Evolutionary conservation across 2,888 invertebrate species (phyloP), one percentile per base, ranked within the genome.

Genomic region (Lottia gigantea): DNA sequence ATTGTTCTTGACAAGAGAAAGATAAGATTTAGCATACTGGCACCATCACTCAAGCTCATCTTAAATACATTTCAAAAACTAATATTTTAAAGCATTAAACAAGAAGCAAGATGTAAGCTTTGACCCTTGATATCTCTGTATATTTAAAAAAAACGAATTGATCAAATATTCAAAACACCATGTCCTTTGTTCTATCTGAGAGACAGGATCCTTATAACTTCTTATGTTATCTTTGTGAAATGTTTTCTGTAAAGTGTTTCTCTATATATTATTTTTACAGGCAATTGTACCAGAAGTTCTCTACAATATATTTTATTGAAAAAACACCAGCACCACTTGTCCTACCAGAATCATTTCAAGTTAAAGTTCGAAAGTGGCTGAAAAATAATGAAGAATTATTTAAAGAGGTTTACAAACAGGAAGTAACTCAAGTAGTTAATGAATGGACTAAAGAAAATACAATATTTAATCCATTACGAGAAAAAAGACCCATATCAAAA

Each of bases 391-490:
- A 81, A 47, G 71, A 77, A 25, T 67, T 85, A 12, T 79, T 81
- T 65, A 46, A 79, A 47, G 77, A 82, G 67, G 80, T 80, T 1
- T 78, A 79, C 46, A 67, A 78, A 31, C 86, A 86, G 84, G 79
- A 77, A 68, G 73, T 85, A 8, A 79, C 83, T 25, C 78, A 78
- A 71, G 68, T 84, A 8, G 81, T 76, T 46, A 85, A 83, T 71
- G 74, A 81, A 26, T 84, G 80, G 66, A 85, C 85, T 15, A 74
- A 78, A 26, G 85, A 86, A 70, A 78, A 85, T 64, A 85, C 84
- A 67, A 76, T 82, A n/a, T 85, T 80, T 71, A 86, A 86, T 72
- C 83, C 85, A 26, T 75, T 86, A 16, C 71, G 86, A 61, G 82
- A 81, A 65, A 85, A 85, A 72, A 75, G 86, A 62, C 86, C 86